Base-by-base conservation (phyloP, 2,113 vertebrate genomes). In the Gymnorhina tibicen region DNA sequence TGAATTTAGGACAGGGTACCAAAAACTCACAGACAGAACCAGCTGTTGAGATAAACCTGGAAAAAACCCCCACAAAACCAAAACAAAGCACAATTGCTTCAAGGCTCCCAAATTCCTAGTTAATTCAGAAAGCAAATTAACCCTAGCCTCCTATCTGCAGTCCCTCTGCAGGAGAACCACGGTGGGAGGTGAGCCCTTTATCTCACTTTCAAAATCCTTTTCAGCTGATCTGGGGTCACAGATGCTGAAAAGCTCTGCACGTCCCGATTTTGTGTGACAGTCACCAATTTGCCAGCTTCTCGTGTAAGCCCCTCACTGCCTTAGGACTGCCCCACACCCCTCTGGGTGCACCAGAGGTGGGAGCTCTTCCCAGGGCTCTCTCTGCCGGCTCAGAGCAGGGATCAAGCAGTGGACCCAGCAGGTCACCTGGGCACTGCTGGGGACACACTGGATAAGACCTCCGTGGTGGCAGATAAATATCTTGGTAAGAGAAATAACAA, bases 101-200 rank as follows among this genome's bases (percentile, higher is more conserved):
- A 84, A 95, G 76, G 56, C 37, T 92, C n/a, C 41, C 39, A 69
- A 70, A 93, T 81, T 77, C 83, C 64, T 77, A 42, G 63, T 89
- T 92, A 81, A 93, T 94, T 95, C 87, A 74, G 87, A 86, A 93
- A 95, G 93, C 92, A 91, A 97, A 96, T 93, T 77, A 88, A 92
- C 90, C 56, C 76, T 44, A 77, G 52, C 47, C 50, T 95, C 42
- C 82, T 86, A 74, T 88, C 78, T 90, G 33, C 35, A 52, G 50
- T 56, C 35, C 28, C 93, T 93, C 92, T 80, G 79, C 79, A 77
- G 88, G 92, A 93, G 49, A 84, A 53, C 46, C 76, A 33, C 9
- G 0, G 47, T 78, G 47, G 89, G 96, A 94, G 93, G 58, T 30
- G 72, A 94, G 41, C 82, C 60, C 50, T 90, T 96, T 95, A 95